A percentile compares a stretch with the other conserved stretches of the same genome.
phyloP scores from a whole-genome alignment of 2,113 vertebrate species.

The Gymnorhina tibicen region DNA sequence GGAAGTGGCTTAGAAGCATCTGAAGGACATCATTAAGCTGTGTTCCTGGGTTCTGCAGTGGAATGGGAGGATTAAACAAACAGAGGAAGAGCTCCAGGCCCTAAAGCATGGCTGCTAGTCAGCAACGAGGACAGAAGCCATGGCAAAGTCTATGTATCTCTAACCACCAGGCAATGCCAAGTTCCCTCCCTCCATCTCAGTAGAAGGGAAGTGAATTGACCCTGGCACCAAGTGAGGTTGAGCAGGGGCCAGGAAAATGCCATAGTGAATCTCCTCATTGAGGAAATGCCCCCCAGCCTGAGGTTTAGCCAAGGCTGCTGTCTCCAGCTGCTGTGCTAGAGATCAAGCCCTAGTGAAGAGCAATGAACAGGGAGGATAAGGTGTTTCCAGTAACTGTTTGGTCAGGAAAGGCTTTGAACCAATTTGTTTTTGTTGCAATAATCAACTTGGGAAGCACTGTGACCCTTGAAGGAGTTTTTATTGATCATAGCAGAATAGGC shows the following conservation, averaged over 20 bases:
- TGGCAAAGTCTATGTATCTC: neutral
- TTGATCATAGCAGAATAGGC: neutral
- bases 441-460: neutral
- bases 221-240: neutral
- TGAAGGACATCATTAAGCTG: neutral
- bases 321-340: neutral
- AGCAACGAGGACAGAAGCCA: neutral
- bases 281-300: neutral
- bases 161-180: neutral
- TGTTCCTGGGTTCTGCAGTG: neutral
- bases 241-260: neutral
- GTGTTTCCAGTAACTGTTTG: neutral
- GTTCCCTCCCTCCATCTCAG: neutral
- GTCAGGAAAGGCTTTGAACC: neutral
- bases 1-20: neutral
- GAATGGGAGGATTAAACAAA: neutral
- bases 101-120: neutral
- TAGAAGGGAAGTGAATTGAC: neutral
- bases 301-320: neutral
- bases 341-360: neutral
- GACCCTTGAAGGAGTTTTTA: neutral
- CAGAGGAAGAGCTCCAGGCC: neutral
- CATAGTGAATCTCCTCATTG: accelerated
- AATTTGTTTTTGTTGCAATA: neutral
- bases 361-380: neutral